Evolutionary conservation across 2,888 invertebrate genomes (phyloP), one percentile per base, ranked within the genome.

Genomic region (Melanotus villosus): DNA sequence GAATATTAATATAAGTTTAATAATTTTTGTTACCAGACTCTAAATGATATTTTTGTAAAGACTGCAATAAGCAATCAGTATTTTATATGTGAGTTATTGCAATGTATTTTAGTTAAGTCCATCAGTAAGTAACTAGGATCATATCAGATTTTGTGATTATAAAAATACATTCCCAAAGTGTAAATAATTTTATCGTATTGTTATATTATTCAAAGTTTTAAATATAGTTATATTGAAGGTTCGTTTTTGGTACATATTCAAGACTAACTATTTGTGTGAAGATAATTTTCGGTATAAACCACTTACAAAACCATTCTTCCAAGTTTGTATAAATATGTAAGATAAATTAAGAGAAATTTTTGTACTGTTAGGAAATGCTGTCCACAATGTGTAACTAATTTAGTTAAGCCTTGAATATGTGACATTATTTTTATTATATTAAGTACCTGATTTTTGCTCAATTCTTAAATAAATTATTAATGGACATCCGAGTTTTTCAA

Each of bases 71-170:
- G 23, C 30, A 23, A 36, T 52, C 65, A 58, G 58, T 65, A 65
- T 65, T 65, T n/a, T 30, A 18, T 34, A 30, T 34, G 52, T 14
- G 18, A 43, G 19, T 56, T 41, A 54, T 26, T 32, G 21, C 19
- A 18, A 54, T 45, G 9, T 7, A 16, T 56, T 5, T 58, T 34
- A 9, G 47, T 65, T 23, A 56, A n/a, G 47, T 65, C 54, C 43
- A 16, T 26, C 52, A 54, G 18, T 18, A 32, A 16, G 21, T 58
- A 36, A 58, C 19, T 43, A 64, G 12, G 18, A 58, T 19, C 65
- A 65, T 65, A 58, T 58, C 58, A 50, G 7, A 65, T 58, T 57
- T 65, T 65, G 65, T 65, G 65, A 65, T 65, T 58, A 19, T 38
- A 36, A 16, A n/a, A 30, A 38, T 38, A 43, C 65, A 58, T 65